Conservation (phyloP, 2,888 invertebrate genomes). For the Tridacna crocea region DNA sequence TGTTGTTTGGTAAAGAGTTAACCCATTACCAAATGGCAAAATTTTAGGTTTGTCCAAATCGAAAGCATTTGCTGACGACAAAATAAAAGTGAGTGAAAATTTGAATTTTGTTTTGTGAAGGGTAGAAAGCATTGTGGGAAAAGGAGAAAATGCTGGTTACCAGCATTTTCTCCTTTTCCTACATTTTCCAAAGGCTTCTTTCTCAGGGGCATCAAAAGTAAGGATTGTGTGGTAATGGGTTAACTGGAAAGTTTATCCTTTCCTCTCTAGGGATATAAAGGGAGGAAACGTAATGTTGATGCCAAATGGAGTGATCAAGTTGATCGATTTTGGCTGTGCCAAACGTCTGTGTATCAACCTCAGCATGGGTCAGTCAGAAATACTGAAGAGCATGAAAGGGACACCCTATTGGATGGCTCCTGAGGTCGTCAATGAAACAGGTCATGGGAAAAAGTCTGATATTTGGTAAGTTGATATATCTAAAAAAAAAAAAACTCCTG, state of each 20-base stretch:
- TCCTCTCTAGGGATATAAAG: slow-evolving; percentile 83
- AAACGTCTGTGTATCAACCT: slow-evolving; percentile 83
- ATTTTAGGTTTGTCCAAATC: too few species aligned
- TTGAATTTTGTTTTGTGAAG: too few species aligned
- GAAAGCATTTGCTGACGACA: too few species aligned
- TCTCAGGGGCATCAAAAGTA: too few species aligned
- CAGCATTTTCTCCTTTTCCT: too few species aligned
- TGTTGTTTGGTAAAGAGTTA: too few species aligned
- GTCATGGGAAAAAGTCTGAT: slow-evolving; percentile 84
- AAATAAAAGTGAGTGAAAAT: too few species aligned
- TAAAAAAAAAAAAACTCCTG: too few species aligned
- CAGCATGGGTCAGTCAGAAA: slow-evolving; percentile 79
- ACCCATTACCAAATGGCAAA: too few species aligned
- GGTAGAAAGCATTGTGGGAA: too few species aligned
- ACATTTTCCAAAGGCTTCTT: too few species aligned
- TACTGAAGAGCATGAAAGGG: slow-evolving; percentile 83
- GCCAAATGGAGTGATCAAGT: slow-evolving; percentile 83
- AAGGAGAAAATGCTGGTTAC: too few species aligned
- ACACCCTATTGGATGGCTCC: slow-evolving; percentile 85
- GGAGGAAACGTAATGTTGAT: slow-evolving; percentile 84
- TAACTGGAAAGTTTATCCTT: slow-evolving; percentile 3
- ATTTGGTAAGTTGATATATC: slow-evolving; percentile 78
- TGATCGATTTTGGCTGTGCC: slow-evolving; percentile 85
- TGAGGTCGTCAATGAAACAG: slow-evolving; percentile 84
- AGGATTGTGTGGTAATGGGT: not conserved